These are phyloP conservation scores for Sus cebifrons DNA, from an alignment of 2,797 vertebrate species.

Conservation along the genomic window DNA sequence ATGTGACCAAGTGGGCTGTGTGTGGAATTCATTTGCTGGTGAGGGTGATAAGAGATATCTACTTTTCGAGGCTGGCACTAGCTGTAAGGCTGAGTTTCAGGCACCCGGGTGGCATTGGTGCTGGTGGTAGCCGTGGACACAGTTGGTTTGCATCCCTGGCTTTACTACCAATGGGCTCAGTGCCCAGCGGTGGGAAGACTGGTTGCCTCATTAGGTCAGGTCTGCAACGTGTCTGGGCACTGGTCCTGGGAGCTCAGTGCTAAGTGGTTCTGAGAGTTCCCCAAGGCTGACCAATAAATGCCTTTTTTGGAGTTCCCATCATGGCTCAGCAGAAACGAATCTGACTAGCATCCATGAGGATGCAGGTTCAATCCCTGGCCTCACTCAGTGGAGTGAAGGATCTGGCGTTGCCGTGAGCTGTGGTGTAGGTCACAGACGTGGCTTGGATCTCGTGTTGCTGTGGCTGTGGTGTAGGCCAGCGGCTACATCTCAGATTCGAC, in stretches of 20 bases:
- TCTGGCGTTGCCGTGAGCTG: too few species aligned
- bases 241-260: not conserved
- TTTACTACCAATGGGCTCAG: not conserved
- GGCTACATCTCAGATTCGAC: too few species aligned
- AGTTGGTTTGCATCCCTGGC: not conserved
- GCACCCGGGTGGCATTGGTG: not conserved
- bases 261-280: not conserved
- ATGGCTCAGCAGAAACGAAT: too few species aligned
- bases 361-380: too few species aligned
- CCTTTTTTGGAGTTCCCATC: not conserved
- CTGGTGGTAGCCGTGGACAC: not conserved
- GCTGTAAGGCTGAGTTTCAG: not conserved
- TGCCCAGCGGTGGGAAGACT: not conserved
- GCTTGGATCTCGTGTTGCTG: too few species aligned
- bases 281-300: not conserved
- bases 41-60: not conserved
- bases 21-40: not conserved
- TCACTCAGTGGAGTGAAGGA: too few species aligned
- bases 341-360: too few species aligned
- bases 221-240: not conserved
- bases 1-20: not conserved
- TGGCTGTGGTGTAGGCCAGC: too few species aligned
- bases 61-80: not conserved
- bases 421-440: too few species aligned
- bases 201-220: constrained; percentile 33